These are phyloP conservation scores for Sminthurinus aureus DNA, from an alignment of 2,888 invertebrate genomes.

Conservation along the genomic window DNA sequence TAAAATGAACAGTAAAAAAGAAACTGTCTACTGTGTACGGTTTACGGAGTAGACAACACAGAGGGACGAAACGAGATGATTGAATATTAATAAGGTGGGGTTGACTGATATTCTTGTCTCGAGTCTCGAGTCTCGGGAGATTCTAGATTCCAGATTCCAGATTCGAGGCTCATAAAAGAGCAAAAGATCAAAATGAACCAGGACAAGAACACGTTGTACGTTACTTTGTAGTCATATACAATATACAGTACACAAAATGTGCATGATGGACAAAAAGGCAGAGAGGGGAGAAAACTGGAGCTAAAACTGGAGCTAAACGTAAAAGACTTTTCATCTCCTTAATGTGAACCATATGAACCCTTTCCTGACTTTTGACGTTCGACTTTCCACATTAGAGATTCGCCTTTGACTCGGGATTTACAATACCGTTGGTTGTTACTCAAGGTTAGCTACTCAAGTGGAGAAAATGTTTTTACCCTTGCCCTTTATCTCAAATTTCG, in stretches of 20 bases:
- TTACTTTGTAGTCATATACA: background rate
- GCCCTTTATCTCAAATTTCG: slow-evolving; percentile 40
- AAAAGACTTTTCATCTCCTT: too few species aligned
- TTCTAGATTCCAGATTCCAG: too few species aligned
- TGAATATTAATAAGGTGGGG: slow-evolving; percentile 56
- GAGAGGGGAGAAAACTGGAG: too few species aligned
- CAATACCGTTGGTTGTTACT: background rate
- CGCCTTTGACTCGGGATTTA: too few species aligned
- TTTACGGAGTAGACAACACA: background rate
- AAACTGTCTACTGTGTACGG: background rate
- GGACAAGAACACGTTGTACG: background rate
- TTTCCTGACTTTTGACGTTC: background rate
- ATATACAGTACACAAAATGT: too few species aligned
- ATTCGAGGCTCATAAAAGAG: background rate
- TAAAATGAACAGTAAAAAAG: too few species aligned
- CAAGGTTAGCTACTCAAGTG: slow-evolving; percentile 27
- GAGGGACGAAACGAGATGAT: slow-evolving; percentile 46
- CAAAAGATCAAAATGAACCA: background rate
- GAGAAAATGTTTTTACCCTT: slow-evolving; percentile 33
- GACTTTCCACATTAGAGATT: too few species aligned
- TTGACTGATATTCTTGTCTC: slow-evolving; percentile 36
- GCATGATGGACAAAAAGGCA: background rate
- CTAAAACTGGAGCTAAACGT: too few species aligned
- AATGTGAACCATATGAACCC: slow-evolving; percentile 3
- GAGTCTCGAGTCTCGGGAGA: background rate